These are phyloP conservation scores for Cheirogaleus major DNA, from an alignment of 2,797 vertebrate species.

Conservation along the genomic window DNA sequence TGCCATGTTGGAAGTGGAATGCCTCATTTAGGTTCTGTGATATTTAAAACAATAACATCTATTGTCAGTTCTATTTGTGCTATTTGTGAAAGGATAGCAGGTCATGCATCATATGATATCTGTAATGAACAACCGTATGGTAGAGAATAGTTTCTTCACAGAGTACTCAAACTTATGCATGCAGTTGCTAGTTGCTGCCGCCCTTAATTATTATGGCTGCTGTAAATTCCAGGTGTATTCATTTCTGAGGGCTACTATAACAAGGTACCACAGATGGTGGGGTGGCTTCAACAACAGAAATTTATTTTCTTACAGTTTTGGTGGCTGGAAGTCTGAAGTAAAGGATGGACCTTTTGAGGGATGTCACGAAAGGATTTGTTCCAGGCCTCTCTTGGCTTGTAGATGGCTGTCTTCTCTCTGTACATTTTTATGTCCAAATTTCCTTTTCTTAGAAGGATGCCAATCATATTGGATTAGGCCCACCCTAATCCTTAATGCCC, in stretches of 20 bases:
- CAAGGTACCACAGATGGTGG: background rate
- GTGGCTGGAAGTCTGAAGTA: background rate
- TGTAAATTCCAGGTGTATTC: too few relatives aligned
- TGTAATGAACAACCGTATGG: background rate
- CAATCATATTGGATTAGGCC: background rate
- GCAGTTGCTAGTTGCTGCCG: background rate
- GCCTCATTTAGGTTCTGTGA: background rate
- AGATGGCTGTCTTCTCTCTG: background rate
- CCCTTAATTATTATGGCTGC: background rate
- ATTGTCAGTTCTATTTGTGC: background rate
- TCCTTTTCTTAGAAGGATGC: background rate
- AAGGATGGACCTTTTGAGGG: background rate
- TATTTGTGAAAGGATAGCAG: background rate
- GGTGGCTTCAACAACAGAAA: background rate
- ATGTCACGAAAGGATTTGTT: background rate
- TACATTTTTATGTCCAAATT: background rate
- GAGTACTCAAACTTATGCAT: background rate
- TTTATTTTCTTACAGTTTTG: background rate
- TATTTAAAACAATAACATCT: background rate
- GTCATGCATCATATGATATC: background rate
- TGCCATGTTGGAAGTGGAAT: background rate
- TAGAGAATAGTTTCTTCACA: background rate
- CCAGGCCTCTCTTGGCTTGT: background rate
- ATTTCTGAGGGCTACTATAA: background rate
- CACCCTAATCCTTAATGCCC: background rate